Evolutionary conservation across 1,140 invertebrate genomes (phyloP).

Genomic region (Calycopis cecrops): DNA sequence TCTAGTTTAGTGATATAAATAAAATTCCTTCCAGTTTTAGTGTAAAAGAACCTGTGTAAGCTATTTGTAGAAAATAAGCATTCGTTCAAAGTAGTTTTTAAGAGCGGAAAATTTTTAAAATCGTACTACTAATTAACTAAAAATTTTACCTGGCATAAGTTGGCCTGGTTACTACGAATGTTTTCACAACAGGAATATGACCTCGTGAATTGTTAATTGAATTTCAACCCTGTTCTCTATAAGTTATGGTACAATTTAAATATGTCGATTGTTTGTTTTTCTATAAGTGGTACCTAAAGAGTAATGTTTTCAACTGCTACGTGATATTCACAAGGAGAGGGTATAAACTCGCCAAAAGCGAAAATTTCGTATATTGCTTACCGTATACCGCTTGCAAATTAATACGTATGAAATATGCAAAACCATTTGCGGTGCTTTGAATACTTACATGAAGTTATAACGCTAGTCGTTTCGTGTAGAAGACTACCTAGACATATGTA

Average conservation of each 20-base stretch:
- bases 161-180: constrained; percentile 1
- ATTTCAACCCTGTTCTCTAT: not conserved
- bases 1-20: too few species aligned
- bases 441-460: too few species aligned
- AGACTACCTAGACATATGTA: too few species aligned
- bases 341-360: not conserved
- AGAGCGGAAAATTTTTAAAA: constrained; percentile 8
- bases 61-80: constrained; percentile 8
- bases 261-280: not conserved
- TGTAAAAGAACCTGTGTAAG: not conserved
- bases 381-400: not conserved
- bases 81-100: constrained; percentile 1
- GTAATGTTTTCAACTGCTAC: constrained; percentile 4
- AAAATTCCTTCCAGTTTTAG: too few species aligned
- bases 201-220: not conserved
- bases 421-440: too few species aligned
- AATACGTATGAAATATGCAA: not conserved
- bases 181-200: constrained; percentile 4
- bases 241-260: not conserved
- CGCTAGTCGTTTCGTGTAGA: too few species aligned
- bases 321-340: not conserved
- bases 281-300: not conserved
- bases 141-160: constrained; percentile 5
- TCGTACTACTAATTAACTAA: constrained; percentile 9
- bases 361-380: too few species aligned